Base-by-base conservation (phyloP, 2,113 vertebrate species). In the Ammospiza caudacuta region DNA sequence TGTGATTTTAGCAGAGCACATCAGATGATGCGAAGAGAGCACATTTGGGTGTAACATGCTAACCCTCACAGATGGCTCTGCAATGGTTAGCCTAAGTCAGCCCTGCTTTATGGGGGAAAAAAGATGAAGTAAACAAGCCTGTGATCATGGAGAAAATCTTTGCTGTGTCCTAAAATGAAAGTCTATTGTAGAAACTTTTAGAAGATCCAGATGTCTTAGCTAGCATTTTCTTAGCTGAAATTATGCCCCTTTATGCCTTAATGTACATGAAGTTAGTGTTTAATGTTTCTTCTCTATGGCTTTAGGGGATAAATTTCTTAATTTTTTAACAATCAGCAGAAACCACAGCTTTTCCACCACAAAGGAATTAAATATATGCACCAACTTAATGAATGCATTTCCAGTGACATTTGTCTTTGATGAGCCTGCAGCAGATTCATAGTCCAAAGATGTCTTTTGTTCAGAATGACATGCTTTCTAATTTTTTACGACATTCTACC, bases 391-490 rank as follows among this genome's bases (percentile, higher is more conserved):
- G 35, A 90, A 85, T 88, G 15, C 68, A 75, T 78, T 95, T 88
- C 61, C 46, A 91, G 16, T 92, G 85, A 93, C 85, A 92, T 64
- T 95, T 93, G 75, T 52, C 68, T 88, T 92, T 96, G 92, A 94
- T 79, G 17, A 93, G 57, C 35, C 33, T 94, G 64, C 72, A 88
- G 79, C 61, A 95, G 74, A 74, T 90, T 93, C 89, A 27, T 62
- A 88, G 51, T 91, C 87, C 85, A 86, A 69, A 93, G 79, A 86
- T 77, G 35, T n/a, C 95, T 95, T 97, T 96, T 95, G 82, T 96
- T 96, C 85, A 88, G 72, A 93, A 90, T 92, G 80, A 96, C 76
- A 84, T 54, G 47, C 83, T 89, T 92, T 81, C 52, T 92, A 81
- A 90, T 95, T 94, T 83, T 83, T 94, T 80, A 59, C 22, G 47